Evolutionary conservation across 2,113 vertebrate genomes (phyloP).

Genomic region (Propithecus coquereli): DNA sequence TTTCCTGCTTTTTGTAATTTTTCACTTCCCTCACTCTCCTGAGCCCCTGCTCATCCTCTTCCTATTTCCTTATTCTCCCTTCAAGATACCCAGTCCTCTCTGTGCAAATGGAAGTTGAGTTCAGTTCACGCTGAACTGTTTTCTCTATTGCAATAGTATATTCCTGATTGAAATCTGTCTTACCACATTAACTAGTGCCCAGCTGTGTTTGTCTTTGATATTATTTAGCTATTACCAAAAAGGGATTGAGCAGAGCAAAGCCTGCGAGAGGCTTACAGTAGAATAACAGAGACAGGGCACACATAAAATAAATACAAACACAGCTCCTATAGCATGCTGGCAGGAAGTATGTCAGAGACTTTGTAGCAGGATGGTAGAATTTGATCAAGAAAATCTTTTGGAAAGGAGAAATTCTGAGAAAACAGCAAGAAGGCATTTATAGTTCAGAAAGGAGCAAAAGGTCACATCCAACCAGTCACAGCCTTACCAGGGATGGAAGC

Average conservation of each 20-base stretch:
- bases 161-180: not conserved
- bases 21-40: not conserved
- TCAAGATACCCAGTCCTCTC: not conserved
- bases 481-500: not conserved
- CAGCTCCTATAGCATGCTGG: not conserved
- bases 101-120: not conserved
- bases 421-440: not conserved
- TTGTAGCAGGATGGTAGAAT: not conserved
- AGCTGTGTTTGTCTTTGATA: not conserved
- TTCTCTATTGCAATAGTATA: not conserved
- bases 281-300: not conserved
- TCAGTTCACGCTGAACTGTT: not conserved
- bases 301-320: not conserved
- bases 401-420: not conserved
- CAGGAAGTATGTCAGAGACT: not conserved
- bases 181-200: not conserved
- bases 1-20: not conserved
- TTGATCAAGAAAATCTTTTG: not conserved
- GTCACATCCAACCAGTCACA: not conserved
- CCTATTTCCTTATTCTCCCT: not conserved
- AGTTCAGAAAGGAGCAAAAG: not conserved
- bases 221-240: not conserved
- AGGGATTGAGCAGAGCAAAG: not conserved
- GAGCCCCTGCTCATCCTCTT: not conserved
- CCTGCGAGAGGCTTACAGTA: not conserved